Evolutionary conservation across 2,113 vertebrate genomes (phyloP).

Genomic region (Rafetus swinhoei): DNA sequence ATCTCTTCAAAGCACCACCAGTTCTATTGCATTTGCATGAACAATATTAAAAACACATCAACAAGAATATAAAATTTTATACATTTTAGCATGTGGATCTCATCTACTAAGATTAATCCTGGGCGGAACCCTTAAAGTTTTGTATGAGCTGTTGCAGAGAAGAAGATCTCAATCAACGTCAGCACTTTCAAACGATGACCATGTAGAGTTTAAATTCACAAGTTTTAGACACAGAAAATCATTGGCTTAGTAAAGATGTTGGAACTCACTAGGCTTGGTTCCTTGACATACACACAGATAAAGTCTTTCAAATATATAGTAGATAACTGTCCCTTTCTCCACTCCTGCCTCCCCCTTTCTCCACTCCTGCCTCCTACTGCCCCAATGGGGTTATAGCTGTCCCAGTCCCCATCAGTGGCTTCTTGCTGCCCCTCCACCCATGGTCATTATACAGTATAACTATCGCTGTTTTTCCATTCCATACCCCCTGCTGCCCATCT

Average conservation of each 20-base stretch:
- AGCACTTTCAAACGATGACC: neutral
- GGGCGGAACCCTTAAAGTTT: neutral
- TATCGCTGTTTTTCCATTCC: no score
- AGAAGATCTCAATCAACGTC: no score
- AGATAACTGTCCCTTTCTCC: no score
- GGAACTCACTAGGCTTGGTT: no score
- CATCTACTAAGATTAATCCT: fast-evolving
- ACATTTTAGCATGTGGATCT: neutral
- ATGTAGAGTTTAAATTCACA: neutral
- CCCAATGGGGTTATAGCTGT: no score
- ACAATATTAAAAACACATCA: neutral
- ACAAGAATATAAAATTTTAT: fast-evolving
- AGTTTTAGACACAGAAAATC: neutral
- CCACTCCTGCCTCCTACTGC: no score
- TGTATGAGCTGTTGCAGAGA: neutral
- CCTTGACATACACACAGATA: neutral
- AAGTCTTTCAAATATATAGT: no score
- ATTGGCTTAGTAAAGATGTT: neutral
- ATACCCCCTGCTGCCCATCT: no score
- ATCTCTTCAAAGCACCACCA: neutral
- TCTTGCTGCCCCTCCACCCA: no score
- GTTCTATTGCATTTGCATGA: fast-evolving
- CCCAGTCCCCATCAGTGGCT: no score
- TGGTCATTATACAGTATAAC: no score
- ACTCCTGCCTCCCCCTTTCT: no score